phyloP scores from a whole-genome alignment of 2,797 vertebrate species.

The Pangasius mekongensis region DNA sequence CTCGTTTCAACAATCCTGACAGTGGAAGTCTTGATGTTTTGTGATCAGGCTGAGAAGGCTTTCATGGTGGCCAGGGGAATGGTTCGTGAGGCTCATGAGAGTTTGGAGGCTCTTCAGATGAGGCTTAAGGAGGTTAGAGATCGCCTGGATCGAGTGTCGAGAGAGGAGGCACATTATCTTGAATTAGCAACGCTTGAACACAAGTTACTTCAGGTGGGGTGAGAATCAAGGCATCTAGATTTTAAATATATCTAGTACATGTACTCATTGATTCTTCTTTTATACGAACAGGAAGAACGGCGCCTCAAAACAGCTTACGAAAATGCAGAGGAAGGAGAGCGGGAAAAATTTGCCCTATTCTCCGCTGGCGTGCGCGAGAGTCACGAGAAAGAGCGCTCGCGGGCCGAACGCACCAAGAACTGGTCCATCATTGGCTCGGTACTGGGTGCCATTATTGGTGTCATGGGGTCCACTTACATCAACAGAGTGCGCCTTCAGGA shows the following conservation, averaged over 20 bases:
- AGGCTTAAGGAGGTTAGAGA: conserved; percentile 92
- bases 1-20: background rate
- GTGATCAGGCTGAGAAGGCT: conserved; percentile 85
- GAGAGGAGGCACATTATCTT: conserved; percentile 92
- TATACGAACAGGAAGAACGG: conserved; percentile 85
- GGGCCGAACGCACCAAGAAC: conserved; percentile 96
- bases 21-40: background rate
- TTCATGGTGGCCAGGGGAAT: conserved; percentile 97
- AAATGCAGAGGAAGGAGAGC: conserved; percentile 82
- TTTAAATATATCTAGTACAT: background rate
- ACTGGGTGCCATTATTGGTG: conserved; percentile 91
- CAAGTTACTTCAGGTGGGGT: conserved; percentile 89
- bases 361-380: conserved; percentile 91
- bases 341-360: conserved; percentile 91
- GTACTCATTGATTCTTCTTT: background rate
- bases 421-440: conserved; percentile 96
- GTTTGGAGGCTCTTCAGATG: conserved; percentile 83
- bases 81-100: conserved; percentile 85
- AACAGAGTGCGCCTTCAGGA: conserved; percentile 94
- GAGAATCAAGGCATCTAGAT: background rate
- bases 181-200: conserved; percentile 94
- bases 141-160: conserved; percentile 91
- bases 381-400: conserved; percentile 92
- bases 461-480: conserved; percentile 94
- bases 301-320: conserved; percentile 80